Percentiles rank a stretch among this genome's conserved stretches.
These are phyloP conservation scores for Prunella strophiata DNA, from an alignment of 2,797 vertebrate genomes.

Conservation along the genomic window DNA sequence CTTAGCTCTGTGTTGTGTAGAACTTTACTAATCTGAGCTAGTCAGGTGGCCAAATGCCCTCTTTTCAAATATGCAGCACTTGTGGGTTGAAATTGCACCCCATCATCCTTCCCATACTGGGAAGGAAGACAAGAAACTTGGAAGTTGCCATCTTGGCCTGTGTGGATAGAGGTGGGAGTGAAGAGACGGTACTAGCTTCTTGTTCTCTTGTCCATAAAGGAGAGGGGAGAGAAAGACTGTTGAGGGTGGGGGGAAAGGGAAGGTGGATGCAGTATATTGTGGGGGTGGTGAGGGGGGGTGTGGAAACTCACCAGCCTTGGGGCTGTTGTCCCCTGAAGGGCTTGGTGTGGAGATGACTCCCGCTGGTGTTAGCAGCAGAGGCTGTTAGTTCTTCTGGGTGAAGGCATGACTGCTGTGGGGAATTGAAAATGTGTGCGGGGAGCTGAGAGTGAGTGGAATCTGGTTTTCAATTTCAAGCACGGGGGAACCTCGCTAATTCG, in stretches of 20 bases:
- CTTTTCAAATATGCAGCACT: background rate
- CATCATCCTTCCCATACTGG: background rate
- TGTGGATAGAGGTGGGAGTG: constrained; percentile 52
- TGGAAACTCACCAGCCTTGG: background rate
- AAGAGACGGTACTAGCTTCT: constrained; percentile 39
- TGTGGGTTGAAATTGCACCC: constrained; percentile 13
- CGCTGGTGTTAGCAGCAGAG: constrained; percentile 13
- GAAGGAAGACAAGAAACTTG: constrained; percentile 37
- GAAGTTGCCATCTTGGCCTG: constrained; percentile 16
- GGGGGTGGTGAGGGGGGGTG: background rate
- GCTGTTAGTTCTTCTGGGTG: constrained; percentile 41
- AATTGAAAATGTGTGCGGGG: constrained; percentile 35
- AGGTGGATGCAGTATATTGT: constrained; percentile 5
- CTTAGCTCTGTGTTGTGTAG: constrained; percentile 12
- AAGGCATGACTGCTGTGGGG: constrained; percentile 55
- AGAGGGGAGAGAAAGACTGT: constrained; percentile 2
- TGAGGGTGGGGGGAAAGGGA: background rate
- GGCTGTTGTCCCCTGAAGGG: constrained; percentile 8
- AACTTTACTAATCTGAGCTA: constrained; percentile 20
- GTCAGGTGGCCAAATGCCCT: background rate
- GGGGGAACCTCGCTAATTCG: constrained; percentile 78
- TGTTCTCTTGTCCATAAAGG: background rate
- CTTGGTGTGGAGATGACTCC: background rate
- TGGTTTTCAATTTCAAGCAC: constrained; percentile 63
- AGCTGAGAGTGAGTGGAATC: constrained; percentile 63